Base-by-base conservation (phyloP, 2,797 vertebrate genomes). In the Pristis pectinata region DNA sequence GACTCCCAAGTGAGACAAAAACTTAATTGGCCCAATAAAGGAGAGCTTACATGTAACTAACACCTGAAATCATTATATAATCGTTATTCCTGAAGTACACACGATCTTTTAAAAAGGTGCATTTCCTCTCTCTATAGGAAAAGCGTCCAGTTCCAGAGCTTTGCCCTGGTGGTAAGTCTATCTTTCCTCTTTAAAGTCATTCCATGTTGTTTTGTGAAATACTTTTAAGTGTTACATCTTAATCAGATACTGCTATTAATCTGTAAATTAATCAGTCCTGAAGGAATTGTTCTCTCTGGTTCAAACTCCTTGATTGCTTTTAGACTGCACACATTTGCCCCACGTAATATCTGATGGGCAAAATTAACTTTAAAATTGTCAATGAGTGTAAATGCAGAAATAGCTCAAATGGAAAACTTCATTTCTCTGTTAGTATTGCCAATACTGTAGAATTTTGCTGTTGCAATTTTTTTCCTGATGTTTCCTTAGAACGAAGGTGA, bases 81-180 rank as follows among this genome's bases (percentile, higher is more conserved):
- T 87, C 61, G n/a, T 91, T 37, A 22, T 19, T 19, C 6, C 17
- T 17, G 17, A 22, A 67, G 37, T 2, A 64, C 53, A 13, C 34
- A 13, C n/a, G 4, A 13, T 34, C 34, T 67, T 41, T 91, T 24
- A 30, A 67, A 41, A 41, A 91, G n/a, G 0, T 9, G 30, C 11
- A 2, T 91, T 67, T 77, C 95, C 0, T 95, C 79, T 95, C 96
- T 95, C 96, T 95, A 80, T 96, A 99, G 99, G 99, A 99, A 96
- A 98, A 98, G 44, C 98, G 98, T 15, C 97, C 98, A 0, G 82
- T 99, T 49, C 98, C 98, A 0, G 98, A 99, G 93, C 98, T 98
- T 8, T 98, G 98, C 94, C 97, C 98, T 82, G 96, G 98, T 96
- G 99, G 99, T 99, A 97, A 70, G 44, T 53, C 44, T 19, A 22